A percentile compares a stretch with the other conserved stretches of the same genome.
Conservation (phyloP, 2,113 vertebrate genomes). For the Penelope pileata region DNA sequence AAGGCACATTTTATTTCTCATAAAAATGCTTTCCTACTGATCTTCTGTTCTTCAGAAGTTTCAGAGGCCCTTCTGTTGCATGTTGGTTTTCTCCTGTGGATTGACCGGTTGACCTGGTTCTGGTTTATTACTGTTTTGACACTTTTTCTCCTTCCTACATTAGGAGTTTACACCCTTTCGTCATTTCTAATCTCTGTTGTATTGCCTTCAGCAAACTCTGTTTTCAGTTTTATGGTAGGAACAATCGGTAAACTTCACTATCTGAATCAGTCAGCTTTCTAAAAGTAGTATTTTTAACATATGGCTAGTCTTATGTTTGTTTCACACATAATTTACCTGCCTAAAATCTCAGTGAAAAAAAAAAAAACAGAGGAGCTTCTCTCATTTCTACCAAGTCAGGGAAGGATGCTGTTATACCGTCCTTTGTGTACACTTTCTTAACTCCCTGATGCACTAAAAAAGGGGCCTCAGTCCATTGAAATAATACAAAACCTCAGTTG, state of each 20-base stretch:
- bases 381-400: constrained; percentile 67
- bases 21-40: constrained; percentile 73
- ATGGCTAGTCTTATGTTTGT: constrained; percentile 39
- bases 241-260: constrained; percentile 53
- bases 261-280: constrained; percentile 49
- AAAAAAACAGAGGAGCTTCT: constrained; percentile 31
- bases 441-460: constrained; percentile 77
- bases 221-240: constrained; percentile 44
- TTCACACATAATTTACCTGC: constrained; percentile 52
- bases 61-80: constrained; percentile 68
- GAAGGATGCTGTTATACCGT: constrained; percentile 71
- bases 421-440: constrained; percentile 79
- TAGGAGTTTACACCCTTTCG: constrained; percentile 61
- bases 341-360: background rate
- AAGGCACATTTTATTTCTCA: constrained; percentile 82
- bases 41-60: constrained; percentile 78
- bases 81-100: constrained; percentile 61
- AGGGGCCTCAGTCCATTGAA: constrained; percentile 76
- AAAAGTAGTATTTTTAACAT: constrained; percentile 60
- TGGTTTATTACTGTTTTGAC: constrained; percentile 71
- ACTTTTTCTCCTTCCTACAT: constrained; percentile 67
- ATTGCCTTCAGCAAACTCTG: constrained; percentile 68
- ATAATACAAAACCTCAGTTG: constrained; percentile 80
- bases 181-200: constrained; percentile 58
- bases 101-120: constrained; percentile 69